A percentile compares a stretch with the other conserved stretches of the same genome.
Evolutionary conservation across 2,113 vertebrate genomes (phyloP).

Genomic region (Rhinopomastus cyanomelas): DNA sequence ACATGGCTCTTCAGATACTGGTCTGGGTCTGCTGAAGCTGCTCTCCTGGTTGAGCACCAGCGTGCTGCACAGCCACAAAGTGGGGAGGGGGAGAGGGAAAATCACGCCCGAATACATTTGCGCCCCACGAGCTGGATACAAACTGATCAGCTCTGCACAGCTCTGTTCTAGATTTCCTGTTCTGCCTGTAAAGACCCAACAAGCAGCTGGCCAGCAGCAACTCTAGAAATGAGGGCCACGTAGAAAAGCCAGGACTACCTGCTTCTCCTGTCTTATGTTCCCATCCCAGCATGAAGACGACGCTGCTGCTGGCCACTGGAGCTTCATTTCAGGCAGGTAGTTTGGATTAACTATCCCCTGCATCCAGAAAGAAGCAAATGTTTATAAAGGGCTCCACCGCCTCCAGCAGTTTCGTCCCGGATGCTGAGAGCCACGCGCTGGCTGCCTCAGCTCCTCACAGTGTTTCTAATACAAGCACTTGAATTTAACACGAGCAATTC

Average conservation of each 20-base stretch:
- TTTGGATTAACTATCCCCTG: not conserved
- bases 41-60: no score
- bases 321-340: not conserved
- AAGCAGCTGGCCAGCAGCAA: not conserved
- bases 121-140: not conserved
- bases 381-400: slow-evolving; percentile 15
- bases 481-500: slow-evolving; percentile 30
- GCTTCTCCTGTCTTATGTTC: not conserved
- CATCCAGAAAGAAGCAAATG: not conserved
- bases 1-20: not conserved
- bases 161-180: not conserved
- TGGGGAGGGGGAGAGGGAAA: not conserved
- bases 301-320: rapidly evolving
- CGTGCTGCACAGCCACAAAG: no score
- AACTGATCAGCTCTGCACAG: not conserved
- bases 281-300: rapidly evolving
- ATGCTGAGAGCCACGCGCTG: not conserved
- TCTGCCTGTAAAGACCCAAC: not conserved
- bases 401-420: not conserved
- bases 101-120: not conserved
- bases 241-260: not conserved
- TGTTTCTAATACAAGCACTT: slow-evolving; percentile 32
- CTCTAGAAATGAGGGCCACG: not conserved
- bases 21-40: not conserved
- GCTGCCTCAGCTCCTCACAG: not conserved